Conservation (phyloP, 2,888 invertebrate species). For the Drosophila testacea region DNA sequence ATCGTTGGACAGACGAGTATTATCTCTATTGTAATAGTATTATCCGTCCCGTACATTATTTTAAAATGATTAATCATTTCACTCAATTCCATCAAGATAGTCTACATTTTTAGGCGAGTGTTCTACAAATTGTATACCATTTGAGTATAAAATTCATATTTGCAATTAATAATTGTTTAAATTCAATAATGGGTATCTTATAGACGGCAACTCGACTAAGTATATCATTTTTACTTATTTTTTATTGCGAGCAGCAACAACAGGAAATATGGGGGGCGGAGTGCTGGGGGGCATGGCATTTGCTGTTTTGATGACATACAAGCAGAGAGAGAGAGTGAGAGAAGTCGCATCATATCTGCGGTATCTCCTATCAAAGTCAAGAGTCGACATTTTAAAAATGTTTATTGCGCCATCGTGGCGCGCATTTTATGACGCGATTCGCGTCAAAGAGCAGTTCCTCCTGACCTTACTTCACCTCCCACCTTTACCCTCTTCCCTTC, state of each 20-base stretch:
- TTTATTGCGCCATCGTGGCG: slow-evolving; percentile 73
- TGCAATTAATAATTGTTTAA: too few relatives aligned
- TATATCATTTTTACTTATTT: slow-evolving; percentile 5
- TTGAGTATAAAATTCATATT: too few relatives aligned
- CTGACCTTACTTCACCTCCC: not conserved
- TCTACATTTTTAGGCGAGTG: too few relatives aligned
- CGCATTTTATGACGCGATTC: slow-evolving; percentile 61
- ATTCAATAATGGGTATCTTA: too few relatives aligned
- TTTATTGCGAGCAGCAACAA: slow-evolving; percentile 53
- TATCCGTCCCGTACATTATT: too few relatives aligned
- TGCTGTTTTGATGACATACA: slow-evolving; percentile 55
- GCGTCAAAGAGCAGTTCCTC: slow-evolving; percentile 22
- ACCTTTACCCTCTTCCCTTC: not conserved
- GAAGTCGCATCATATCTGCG: slow-evolving; percentile 14
- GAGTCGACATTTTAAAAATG: slow-evolving; percentile 78
- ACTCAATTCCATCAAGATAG: too few relatives aligned
- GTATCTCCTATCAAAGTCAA: slow-evolving; percentile 72
- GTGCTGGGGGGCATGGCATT: slow-evolving; percentile 4
- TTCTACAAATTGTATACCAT: too few relatives aligned
- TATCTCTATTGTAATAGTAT: too few relatives aligned
- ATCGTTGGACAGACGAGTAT: too few relatives aligned
- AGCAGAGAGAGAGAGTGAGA: not conserved
- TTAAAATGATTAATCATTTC: too few relatives aligned
- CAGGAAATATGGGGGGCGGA: slow-evolving; percentile 1
- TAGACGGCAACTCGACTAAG: too few relatives aligned